phyloP scores from a whole-genome alignment of 2,888 invertebrate genomes.

The Tenthredo mesomela region DNA sequence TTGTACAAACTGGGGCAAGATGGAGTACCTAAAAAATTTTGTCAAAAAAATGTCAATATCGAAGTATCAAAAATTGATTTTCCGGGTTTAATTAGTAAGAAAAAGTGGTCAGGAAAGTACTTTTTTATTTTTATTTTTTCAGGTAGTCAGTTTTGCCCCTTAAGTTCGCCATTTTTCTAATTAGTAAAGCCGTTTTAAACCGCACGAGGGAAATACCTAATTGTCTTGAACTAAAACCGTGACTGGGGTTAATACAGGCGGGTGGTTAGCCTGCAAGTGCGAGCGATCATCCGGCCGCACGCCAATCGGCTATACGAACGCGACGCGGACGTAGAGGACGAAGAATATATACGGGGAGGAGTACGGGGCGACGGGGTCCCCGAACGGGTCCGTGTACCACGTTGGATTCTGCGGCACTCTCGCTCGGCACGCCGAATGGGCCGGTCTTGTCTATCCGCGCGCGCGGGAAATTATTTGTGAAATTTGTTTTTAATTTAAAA shows the following conservation, averaged over 20 bases:
- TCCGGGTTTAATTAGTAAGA: no score
- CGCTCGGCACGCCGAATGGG: slow-evolving; percentile 55
- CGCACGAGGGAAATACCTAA: background rate
- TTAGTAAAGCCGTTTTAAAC: background rate
- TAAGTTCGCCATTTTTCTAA: background rate
- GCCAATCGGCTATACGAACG: slow-evolving; percentile 18
- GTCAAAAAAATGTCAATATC: background rate
- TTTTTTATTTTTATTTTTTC: background rate
- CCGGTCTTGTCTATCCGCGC: slow-evolving; percentile 53
- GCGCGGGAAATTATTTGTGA: slow-evolving; percentile 11
- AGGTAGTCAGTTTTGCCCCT: background rate
- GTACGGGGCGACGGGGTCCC: slow-evolving; percentile 30
- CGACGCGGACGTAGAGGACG: background rate
- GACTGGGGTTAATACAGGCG: background rate
- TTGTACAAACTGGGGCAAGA: background rate
- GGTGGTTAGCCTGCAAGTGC: slow-evolving; percentile 12
- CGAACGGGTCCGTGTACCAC: slow-evolving; percentile 53
- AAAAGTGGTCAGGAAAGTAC: background rate
- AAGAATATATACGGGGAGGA: slow-evolving; percentile 16
- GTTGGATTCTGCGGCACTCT: slow-evolving; percentile 55
- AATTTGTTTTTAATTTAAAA: background rate
- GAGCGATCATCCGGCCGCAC: background rate
- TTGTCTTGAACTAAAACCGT: slow-evolving; percentile 3
- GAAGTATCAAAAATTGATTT: background rate
- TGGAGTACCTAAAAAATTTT: background rate